phyloP scores from a whole-genome alignment of 2,888 invertebrate genomes.

The Steinernema hermaphroditum region DNA sequence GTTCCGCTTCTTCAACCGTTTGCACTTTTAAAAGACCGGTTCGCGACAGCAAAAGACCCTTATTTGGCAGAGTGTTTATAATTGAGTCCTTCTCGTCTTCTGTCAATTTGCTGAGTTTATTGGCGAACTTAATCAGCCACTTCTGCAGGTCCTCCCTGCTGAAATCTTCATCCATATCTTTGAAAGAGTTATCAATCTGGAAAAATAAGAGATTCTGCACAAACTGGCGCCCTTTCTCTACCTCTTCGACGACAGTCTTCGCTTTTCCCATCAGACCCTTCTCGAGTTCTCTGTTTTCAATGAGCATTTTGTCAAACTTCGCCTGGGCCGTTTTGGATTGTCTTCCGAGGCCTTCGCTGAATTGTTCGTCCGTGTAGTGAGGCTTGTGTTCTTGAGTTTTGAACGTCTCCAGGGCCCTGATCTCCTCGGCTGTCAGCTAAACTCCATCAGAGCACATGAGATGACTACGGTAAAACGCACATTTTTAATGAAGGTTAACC shows the following conservation, averaged over 20 bases:
- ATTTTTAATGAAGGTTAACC: neutral
- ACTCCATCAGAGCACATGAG: neutral
- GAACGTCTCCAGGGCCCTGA: neutral
- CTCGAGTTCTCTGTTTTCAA: constrained; percentile 1
- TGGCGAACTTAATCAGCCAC: neutral
- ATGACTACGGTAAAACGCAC: neutral
- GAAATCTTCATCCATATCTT: constrained; percentile 24
- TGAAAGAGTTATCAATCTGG: constrained; percentile 21
- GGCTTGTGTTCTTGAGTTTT: neutral
- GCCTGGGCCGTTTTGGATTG: neutral
- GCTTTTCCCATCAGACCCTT: constrained; percentile 1
- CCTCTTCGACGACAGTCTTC: neutral
- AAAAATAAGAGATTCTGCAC: neutral
- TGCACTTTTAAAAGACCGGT: neutral
- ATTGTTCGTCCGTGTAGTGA: constrained; percentile 16
- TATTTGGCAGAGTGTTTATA: neutral
- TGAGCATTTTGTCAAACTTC: constrained; percentile 14
- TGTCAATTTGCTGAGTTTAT: neutral
- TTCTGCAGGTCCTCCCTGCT: constrained; percentile 4
- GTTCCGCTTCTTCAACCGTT: neutral
- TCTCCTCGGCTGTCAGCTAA: neutral
- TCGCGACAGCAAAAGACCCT: neutral
- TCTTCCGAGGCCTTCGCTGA: constrained; percentile 7
- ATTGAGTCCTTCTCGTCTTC: constrained; percentile 25
- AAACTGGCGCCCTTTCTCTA: neutral